Evolutionary conservation across 2,797 vertebrate genomes (phyloP).

Genomic region (Acanthurus tractus): DNA sequence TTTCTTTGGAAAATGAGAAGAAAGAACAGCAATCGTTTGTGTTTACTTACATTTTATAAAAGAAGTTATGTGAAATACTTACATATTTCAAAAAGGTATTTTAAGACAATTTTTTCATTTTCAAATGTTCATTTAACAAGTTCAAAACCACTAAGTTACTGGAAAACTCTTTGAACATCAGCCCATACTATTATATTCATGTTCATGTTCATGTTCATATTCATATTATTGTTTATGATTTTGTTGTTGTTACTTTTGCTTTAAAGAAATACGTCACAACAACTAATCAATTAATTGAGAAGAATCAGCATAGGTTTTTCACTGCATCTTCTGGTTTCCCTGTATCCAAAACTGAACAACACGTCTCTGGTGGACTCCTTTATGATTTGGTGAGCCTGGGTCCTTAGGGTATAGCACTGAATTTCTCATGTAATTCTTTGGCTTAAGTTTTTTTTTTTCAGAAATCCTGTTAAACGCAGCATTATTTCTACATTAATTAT

Average conservation of each 20-base stretch:
- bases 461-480: slow-evolving; percentile 62
- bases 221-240: too few species aligned
- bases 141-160: background rate
- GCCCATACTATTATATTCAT: background rate
- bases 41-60: background rate
- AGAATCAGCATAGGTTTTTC: too few species aligned
- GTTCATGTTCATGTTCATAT: background rate
- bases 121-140: background rate
- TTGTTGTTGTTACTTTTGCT: too few species aligned
- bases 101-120: background rate
- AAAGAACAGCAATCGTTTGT: slow-evolving; percentile 16
- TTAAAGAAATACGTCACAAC: too few species aligned
- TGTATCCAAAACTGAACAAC: background rate
- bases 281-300: too few species aligned
- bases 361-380: slow-evolving; percentile 25
- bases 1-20: background rate
- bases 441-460: slow-evolving; percentile 46
- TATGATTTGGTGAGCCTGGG: slow-evolving; percentile 28
- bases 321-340: too few species aligned
- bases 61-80: background rate
- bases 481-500: slow-evolving; percentile 58
- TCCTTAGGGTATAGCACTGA: slow-evolving; percentile 54
- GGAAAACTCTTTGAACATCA: background rate
- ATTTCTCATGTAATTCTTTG: slow-evolving; percentile 54
- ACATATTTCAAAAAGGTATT: background rate